Base-by-base conservation (phyloP, 2,797 vertebrate species). In the Sebastes baramenuke region DNA sequence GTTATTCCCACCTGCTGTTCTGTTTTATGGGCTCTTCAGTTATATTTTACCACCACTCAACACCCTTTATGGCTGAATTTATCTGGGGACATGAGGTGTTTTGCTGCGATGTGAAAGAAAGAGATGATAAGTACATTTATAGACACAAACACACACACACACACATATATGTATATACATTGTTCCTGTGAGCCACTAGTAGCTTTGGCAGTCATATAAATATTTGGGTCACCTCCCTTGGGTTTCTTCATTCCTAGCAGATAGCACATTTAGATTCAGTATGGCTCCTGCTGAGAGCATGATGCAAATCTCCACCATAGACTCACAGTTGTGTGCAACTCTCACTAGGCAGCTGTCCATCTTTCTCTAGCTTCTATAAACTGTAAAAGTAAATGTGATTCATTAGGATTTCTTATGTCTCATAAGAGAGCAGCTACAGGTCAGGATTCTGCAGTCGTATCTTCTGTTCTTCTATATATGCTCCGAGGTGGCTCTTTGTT, bases 241-340 rank as follows among this genome's bases (percentile, higher is more conserved):
- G 82, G 72, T 67, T 83, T 65, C 69, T 66, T 81, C 66, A 78
- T 88, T 88, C 36, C 52, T 64, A 55, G 16, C 70, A 72, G 22
- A 84, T 65, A 69, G 59, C 61, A 73, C 85, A 88, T 90, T 91
- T 79, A 85, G 56, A 86, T 87, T 80, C 79, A 83, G 49, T 83
- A 64, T 81, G 59, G 25, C 67, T 86, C 80, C 76, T 77, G 71
- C 83, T 61, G 87, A 76, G 80, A 84, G 46, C 30, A 74, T 78
- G 74, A 82, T 2, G 34, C 66, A 89, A 81, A 88, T 89, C 75
- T 81, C 32, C 70, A 59, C 46, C 55, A 79, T 56, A 72, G 77
- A 55, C 32, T 69, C 68, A 72, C 49, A 82, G 30, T 32, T 69
- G 58, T 68, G 77, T 56, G n/a, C 22, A 77, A 61, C 18, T 12